Percentiles rank a stretch among this genome's conserved stretches.
These are phyloP conservation scores for Caenorhabditis plicata DNA, from an alignment of 2,888 invertebrate genomes.

Conservation along the genomic window DNA sequence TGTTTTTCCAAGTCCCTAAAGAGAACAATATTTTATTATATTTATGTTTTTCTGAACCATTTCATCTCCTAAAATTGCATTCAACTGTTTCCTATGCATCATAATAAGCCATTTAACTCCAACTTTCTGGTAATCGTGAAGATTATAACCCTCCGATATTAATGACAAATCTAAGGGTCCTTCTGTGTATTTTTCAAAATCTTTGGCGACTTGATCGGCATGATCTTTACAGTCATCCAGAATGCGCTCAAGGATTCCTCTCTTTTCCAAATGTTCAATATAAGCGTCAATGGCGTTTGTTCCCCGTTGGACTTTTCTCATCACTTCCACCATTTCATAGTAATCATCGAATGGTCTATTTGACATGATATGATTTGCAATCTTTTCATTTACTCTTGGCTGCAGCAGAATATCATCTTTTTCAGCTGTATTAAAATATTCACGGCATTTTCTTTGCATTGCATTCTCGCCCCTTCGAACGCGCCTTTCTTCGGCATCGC, in stretches of 20 bases:
- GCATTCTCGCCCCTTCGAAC: constrained; percentile 19
- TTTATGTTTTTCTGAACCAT: constrained; percentile 73
- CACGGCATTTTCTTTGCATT: constrained; percentile 22
- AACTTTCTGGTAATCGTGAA: constrained; percentile 54
- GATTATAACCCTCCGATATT: constrained; percentile 27
- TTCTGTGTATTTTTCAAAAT: constrained; percentile 32
- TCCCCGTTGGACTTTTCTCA: constrained; percentile 36
- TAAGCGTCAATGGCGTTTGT: constrained; percentile 41
- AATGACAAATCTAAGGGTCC: constrained; percentile 17
- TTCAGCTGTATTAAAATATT: constrained; percentile 38
- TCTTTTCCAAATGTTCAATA: constrained; percentile 51
- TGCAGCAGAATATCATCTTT: constrained; percentile 32
- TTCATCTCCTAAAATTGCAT: constrained; percentile 93
- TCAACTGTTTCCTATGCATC: constrained; percentile 70
- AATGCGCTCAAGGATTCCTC: constrained; percentile 52
- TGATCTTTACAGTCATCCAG: constrained; percentile 54
- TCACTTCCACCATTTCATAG: constrained; percentile 23
- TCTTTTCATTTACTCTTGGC: constrained; percentile 42
- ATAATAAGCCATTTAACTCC: constrained; percentile 59
- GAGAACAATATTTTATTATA: neutral
- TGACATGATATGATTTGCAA: constrained; percentile 30
- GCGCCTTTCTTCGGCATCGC: constrained; percentile 39
- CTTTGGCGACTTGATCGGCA: constrained; percentile 30
- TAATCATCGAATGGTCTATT: constrained; percentile 33
- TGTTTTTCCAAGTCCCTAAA: constrained; percentile 82